These are phyloP conservation scores for Linepithema humile DNA, from an alignment of 1,140 invertebrate genomes.

Conservation along the genomic window DNA sequence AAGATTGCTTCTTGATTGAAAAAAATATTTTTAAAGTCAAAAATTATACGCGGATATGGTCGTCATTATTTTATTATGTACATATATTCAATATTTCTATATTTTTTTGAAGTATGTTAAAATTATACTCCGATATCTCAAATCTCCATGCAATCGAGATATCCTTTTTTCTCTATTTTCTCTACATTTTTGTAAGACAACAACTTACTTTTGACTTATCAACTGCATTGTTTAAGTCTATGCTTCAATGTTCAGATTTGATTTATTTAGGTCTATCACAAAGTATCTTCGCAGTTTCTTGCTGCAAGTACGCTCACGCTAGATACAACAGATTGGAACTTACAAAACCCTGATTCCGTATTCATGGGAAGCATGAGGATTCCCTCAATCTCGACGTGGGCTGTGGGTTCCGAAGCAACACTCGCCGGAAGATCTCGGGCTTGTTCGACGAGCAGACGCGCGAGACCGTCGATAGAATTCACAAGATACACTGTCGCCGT, in stretches of 20 bases:
- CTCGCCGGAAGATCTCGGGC: slow-evolving; percentile 8
- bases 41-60: not conserved
- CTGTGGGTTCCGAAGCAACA: slow-evolving; percentile 39
- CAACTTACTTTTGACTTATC: not conserved
- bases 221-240: not conserved
- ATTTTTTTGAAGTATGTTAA: not conserved
- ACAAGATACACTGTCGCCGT: slow-evolving; percentile 44
- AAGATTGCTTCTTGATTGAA: not conserved
- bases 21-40: not conserved
- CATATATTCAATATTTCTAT: not conserved
- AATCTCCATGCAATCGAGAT: not conserved
- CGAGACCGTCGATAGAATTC: slow-evolving; percentile 52
- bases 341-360: slow-evolving; percentile 68
- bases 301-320: not conserved
- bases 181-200: not conserved
- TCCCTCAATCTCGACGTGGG: slow-evolving; percentile 55
- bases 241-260: not conserved
- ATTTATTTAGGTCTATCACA: slow-evolving; percentile 27
- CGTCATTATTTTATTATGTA: not conserved
- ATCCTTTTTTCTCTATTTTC: too few relatives aligned
- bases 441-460: slow-evolving; percentile 29
- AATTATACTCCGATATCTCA: not conserved
- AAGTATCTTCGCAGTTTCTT: slow-evolving; percentile 43
- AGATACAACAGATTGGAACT: slow-evolving; percentile 62
- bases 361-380: slow-evolving; percentile 73